Conservation (phyloP, 2,113 vertebrate genomes). For the Amphilophus citrinellus region DNA sequence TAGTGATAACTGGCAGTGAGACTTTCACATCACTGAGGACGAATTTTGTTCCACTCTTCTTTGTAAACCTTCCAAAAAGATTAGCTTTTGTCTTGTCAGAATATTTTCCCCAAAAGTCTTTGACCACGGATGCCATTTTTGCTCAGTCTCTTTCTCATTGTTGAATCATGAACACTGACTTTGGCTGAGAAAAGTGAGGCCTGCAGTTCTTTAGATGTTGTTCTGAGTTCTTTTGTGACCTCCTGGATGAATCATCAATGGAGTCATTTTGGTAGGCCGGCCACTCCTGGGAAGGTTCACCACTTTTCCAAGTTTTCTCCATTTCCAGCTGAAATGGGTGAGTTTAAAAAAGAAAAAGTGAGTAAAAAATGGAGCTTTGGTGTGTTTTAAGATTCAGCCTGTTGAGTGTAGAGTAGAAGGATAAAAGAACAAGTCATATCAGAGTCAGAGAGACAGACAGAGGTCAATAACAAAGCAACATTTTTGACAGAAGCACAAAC, state of each 20-base stretch:
- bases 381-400: neutral
- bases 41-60: neutral
- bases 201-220: too few relatives aligned
- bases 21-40: neutral
- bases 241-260: neutral
- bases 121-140: too few relatives aligned
- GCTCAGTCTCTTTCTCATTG: too few relatives aligned
- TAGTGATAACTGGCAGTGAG: neutral
- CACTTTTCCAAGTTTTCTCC: neutral
- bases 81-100: neutral
- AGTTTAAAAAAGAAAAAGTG: neutral
- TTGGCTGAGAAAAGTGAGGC: too few relatives aligned
- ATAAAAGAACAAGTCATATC: neutral
- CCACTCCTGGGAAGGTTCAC: neutral
- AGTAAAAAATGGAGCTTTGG: fast-evolving
- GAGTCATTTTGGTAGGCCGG: too few relatives aligned
- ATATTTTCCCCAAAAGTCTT: neutral
- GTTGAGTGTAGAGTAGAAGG: neutral
- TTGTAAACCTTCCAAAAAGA: neutral
- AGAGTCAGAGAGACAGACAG: neutral
- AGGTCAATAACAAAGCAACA: neutral
- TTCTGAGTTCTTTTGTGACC: neutral
- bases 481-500: neutral
- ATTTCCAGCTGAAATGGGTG: too few relatives aligned
- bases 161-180: too few relatives aligned